Percentiles rank a stretch among this genome's conserved stretches.
phyloP scores from a whole-genome alignment of 2,797 vertebrate species.

The Enteromius thamalakanensis region DNA sequence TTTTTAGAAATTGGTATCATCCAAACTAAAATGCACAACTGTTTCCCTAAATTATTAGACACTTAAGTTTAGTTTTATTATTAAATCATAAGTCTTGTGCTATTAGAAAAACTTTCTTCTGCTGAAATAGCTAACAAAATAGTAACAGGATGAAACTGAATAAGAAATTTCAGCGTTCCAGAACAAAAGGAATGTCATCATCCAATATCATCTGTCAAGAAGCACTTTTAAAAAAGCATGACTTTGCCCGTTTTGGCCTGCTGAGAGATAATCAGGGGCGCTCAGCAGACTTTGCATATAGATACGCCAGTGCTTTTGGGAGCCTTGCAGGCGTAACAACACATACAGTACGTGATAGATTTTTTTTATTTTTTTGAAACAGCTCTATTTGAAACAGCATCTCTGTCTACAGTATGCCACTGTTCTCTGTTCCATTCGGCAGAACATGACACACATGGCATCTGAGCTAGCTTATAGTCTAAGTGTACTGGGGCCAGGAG shows the following conservation, averaged over 20 bases:
- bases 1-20: background rate
- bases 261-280: constrained; percentile 26
- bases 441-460: background rate
- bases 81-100: background rate
- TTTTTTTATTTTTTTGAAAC: background rate
- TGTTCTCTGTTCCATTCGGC: constrained; percentile 7
- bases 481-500: background rate
- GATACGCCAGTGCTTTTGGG: background rate
- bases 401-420: constrained; percentile 7
- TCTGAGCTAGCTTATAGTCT: constrained; percentile 25
- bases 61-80: background rate
- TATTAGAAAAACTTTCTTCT: background rate
- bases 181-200: constrained; percentile 12
- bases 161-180: background rate
- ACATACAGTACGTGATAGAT: background rate
- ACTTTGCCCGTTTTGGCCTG: background rate
- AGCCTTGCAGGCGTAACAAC: background rate
- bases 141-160: background rate
- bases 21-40: background rate
- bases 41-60: background rate
- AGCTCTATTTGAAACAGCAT: constrained; percentile 14
- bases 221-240: constrained; percentile 12
- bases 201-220: constrained; percentile 18
- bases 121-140: background rate
- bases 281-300: constrained; percentile 23